Evolutionary conservation across 2,797 vertebrate species (phyloP).

Genomic region (Okamejei kenojei): DNA sequence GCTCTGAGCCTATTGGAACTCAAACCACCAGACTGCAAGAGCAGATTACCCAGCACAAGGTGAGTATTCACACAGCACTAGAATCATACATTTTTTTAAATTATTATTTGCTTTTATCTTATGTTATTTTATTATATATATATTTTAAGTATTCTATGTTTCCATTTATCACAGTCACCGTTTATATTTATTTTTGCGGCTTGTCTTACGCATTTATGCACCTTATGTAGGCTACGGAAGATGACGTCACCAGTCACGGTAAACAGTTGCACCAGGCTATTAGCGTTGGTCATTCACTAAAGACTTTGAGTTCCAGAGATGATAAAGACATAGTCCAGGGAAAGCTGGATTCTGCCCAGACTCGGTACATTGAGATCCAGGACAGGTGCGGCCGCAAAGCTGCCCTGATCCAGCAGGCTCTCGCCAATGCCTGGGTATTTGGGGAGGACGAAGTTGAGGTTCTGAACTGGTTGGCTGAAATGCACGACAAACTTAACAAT

Average conservation of each 20-base stretch:
- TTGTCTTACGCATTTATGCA: constrained; percentile 20
- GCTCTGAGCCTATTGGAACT: constrained; percentile 85
- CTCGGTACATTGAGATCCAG: constrained; percentile 82
- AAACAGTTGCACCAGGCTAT: constrained; percentile 83
- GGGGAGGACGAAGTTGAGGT: constrained; percentile 92
- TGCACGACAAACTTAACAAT: constrained; percentile 69
- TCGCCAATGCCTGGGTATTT: constrained; percentile 90
- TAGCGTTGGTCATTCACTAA: constrained; percentile 83
- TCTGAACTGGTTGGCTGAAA: constrained; percentile 93
- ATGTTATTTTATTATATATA: constrained; percentile 49
- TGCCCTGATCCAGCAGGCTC: constrained; percentile 84
- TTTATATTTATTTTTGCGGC: constrained; percentile 34
- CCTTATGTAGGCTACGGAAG: constrained; percentile 75
- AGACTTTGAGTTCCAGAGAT: constrained; percentile 80
- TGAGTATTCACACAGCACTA: constrained; percentile 52
- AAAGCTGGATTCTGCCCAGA: constrained; percentile 78
- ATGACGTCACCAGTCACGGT: constrained; percentile 79
- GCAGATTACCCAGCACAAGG: constrained; percentile 88
- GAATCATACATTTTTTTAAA: not conserved
- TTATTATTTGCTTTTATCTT: constrained; percentile 38
- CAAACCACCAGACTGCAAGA: constrained; percentile 82
- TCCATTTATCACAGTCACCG: constrained; percentile 52
- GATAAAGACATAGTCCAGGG: constrained; percentile 89
- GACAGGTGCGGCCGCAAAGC: constrained; percentile 77
- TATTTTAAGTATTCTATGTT: constrained; percentile 46